Evolutionary conservation across 2,113 vertebrate genomes (phyloP).

Genomic region (Murina feae): DNA sequence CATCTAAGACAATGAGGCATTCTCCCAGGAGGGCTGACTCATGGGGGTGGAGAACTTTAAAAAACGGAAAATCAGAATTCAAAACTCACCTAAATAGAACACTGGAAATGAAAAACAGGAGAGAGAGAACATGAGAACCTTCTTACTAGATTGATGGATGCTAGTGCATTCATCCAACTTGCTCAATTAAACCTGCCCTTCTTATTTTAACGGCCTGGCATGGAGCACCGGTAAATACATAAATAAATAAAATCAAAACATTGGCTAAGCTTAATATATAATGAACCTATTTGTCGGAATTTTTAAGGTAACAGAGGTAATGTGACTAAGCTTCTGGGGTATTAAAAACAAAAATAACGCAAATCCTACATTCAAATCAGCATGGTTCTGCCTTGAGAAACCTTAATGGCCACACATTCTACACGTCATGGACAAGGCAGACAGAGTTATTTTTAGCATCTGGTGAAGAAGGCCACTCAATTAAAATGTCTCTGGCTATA

Average conservation of each 20-base stretch:
- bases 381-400: neutral
- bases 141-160: slow-evolving; percentile 61
- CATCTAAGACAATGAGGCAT: slow-evolving; percentile 73
- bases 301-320: slow-evolving; percentile 11
- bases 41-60: slow-evolving; percentile 71
- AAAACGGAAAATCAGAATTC: slow-evolving; percentile 67
- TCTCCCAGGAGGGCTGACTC: slow-evolving; percentile 61
- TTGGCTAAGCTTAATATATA: slow-evolving; percentile 31
- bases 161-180: slow-evolving; percentile 62
- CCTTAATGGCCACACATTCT: slow-evolving; percentile 3
- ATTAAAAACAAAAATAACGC: neutral
- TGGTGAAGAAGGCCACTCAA: slow-evolving; percentile 8
- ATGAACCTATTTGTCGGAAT: neutral
- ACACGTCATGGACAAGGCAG: neutral
- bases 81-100: slow-evolving; percentile 86
- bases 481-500: slow-evolving; percentile 29
- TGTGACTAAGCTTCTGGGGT: slow-evolving; percentile 8
- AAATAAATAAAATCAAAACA: neutral
- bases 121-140: slow-evolving; percentile 78
- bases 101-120: slow-evolving; percentile 80
- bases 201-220: slow-evolving; percentile 36
- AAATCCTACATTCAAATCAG: neutral
- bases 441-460: neutral
- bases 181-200: slow-evolving; percentile 47
- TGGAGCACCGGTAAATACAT: slow-evolving; percentile 38